Percentiles rank a stretch among this genome's conserved stretches.
Evolutionary conservation across 1,140 invertebrate genomes (phyloP).

Genomic region (Pygmarrhopalites habei): DNA sequence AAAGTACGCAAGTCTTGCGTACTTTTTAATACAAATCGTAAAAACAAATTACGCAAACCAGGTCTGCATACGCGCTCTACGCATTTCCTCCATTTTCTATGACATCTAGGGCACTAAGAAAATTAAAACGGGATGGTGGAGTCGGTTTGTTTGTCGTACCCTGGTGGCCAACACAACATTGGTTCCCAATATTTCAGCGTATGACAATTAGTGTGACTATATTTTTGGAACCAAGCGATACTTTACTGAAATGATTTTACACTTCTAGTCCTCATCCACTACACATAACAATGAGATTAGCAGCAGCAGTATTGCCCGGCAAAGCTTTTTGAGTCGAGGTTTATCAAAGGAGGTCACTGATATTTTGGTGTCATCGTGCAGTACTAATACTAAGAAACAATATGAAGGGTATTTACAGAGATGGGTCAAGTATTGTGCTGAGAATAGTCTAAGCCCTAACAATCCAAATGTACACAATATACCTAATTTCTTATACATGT

Average conservation of each 20-base stretch:
- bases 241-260: background rate
- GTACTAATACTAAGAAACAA: background rate
- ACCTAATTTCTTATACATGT: too few relatives aligned
- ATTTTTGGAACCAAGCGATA: background rate
- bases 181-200: conserved; percentile 10
- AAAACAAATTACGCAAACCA: too few relatives aligned
- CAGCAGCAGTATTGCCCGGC: background rate
- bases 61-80: too few relatives aligned
- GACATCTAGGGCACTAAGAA: background rate
- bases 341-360: background rate
- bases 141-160: conserved; percentile 6
- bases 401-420: background rate
- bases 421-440: background rate
- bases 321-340: background rate
- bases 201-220: background rate
- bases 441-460: background rate
- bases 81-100: background rate
- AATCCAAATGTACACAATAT: background rate
- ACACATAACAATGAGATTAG: background rate
- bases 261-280: background rate
- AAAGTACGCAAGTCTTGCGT: too few relatives aligned
- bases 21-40: too few relatives aligned
- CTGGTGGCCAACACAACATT: conserved; percentile 6
- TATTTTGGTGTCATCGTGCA: background rate
- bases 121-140: background rate